Conservation (phyloP, 30 jellyfish, hydroid and myxozoan genomes). For the Nemopilema nomurai region DNA sequence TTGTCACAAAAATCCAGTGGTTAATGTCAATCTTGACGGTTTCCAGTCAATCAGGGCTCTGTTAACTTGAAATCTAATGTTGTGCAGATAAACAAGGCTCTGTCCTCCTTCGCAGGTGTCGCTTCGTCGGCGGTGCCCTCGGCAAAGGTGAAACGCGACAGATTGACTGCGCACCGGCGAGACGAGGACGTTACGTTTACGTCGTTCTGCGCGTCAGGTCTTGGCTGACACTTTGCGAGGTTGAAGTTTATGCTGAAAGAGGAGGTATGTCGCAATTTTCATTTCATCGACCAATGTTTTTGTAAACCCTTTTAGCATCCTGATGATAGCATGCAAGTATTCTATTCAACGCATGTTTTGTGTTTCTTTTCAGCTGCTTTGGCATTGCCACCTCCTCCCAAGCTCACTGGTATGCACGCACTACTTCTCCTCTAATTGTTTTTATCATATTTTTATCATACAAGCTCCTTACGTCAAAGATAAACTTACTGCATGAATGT, state of each 20-base stretch:
- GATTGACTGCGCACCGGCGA: neutral
- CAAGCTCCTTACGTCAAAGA: no score
- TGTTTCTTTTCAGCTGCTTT: constrained; percentile 8
- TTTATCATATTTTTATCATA: no score
- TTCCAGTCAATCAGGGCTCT: no score
- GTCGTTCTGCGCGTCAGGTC: constrained; percentile 29
- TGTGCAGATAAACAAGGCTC: neutral
- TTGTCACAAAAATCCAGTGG: no score
- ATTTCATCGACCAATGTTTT: no score
- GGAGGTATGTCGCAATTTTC: constrained; percentile 43
- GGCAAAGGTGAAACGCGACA: neutral
- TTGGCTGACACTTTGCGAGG: constrained; percentile 63
- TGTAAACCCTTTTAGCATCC: neutral
- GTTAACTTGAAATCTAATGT: neutral
- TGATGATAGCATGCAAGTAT: neutral
- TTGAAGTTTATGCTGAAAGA: constrained; percentile 35
- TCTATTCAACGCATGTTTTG: no score
- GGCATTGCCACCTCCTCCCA: constrained; percentile 32
- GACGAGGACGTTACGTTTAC: constrained; percentile 49
- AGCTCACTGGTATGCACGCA: constrained; percentile 23
- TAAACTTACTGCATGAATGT: no score
- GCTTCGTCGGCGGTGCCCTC: neutral
- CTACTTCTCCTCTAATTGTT: neutral
- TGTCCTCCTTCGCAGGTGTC: neutral
- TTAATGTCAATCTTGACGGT: no score